Evolutionary conservation across 1,140 invertebrate genomes (phyloP).

Genomic region (Mylabris phalerata): DNA sequence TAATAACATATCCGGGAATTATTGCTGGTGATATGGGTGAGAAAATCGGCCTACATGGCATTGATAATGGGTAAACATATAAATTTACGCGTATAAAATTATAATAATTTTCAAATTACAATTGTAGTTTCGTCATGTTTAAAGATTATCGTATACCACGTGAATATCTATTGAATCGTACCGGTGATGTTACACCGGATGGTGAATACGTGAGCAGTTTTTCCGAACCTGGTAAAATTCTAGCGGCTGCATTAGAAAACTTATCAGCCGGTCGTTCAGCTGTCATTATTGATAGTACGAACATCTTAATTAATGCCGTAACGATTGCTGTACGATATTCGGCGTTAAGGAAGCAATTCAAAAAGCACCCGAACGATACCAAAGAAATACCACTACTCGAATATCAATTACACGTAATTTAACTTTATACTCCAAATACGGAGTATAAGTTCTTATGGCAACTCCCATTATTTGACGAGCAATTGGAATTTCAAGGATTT

Average conservation of each 20-base stretch:
- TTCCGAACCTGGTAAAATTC: conserved; percentile 68
- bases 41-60: conserved; percentile 79
- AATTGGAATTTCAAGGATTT: too few relatives aligned
- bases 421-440: conserved; percentile 23
- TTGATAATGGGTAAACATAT: conserved; percentile 71
- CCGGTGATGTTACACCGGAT: conserved; percentile 76
- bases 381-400: conserved; percentile 81
- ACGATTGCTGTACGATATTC: conserved; percentile 87
- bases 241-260: conserved; percentile 75
- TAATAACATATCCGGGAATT: conserved; percentile 62
- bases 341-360: conserved; percentile 81
- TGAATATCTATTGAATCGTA: conserved; percentile 76
- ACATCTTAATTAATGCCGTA: conserved; percentile 52
- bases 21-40: conserved; percentile 77
- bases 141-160: conserved; percentile 78
- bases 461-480: conserved; percentile 3
- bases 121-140: conserved; percentile 70
- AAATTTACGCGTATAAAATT: neutral
- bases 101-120: conserved; percentile 2
- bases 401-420: conserved; percentile 74
- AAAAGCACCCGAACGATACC: conserved; percentile 52
- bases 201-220: conserved; percentile 75
- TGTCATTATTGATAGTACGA: conserved; percentile 62
- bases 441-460: neutral
- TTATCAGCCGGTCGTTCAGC: conserved; percentile 76